Base-by-base conservation (phyloP, 2,113 vertebrate genomes). In the Silurus glanis region DNA sequence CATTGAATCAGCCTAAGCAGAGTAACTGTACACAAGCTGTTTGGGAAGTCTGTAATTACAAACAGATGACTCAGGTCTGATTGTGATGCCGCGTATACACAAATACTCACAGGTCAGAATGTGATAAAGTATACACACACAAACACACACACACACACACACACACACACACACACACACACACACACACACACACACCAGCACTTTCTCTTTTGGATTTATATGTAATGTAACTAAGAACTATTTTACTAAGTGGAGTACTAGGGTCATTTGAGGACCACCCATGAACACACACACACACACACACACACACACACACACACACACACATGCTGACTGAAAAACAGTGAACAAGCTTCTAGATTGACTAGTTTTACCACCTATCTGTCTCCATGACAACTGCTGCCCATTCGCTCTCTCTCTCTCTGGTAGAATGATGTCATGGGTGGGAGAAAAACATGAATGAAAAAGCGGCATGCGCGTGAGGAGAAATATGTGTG, bases 381-480 rank as follows among this genome's bases (percentile, higher is more conserved):
- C 90, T 89, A 87, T 88, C 64, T 69, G 86, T 90, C 87, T 75
- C 90, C 89, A 87, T 89, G 86, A 88, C 89, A 90, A 91, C 90
- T 71, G 37, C 62, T 85, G 67, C 83, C 82, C 78, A 56, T 80
- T 88, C 79, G 58, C 75, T 83, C 83, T 64, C 83, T 64, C 87
- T 84, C 84, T 90, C 83, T 80, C 55, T 80, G 51, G 21, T 66
- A 85, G 78, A 67, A 88, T 91, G 88, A 91, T 83, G 87, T 91
- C 87, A 90, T 87, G 49, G 62, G 49, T 53, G 49, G 76, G 76
- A 83, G 69, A 87, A 89, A 87, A 89, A 83, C 83, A 89, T 89
- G 89, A 86, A 83, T 90, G 87, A 58, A 72, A 74, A 83, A 82
- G 74, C 64, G 28, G 86, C 69, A 37, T 90, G 80, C 56, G 86